Conservation (phyloP, 2,797 vertebrate species). For the Lithobates pipiens region DNA sequence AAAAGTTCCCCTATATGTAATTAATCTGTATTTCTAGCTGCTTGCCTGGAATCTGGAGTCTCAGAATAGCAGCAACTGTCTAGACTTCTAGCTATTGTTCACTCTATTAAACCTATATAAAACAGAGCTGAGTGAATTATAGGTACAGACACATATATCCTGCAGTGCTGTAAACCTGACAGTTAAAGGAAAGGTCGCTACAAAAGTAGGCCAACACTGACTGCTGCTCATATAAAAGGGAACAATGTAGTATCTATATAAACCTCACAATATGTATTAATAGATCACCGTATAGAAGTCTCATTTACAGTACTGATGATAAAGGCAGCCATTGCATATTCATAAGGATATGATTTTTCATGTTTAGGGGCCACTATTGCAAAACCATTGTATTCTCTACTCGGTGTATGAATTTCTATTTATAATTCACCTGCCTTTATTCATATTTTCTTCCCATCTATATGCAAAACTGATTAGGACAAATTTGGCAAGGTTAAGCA, state of each 20-base stretch:
- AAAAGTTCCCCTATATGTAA: neutral
- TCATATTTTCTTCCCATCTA: too few relatives aligned
- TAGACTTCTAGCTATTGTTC: neutral
- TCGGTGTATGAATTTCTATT: too few relatives aligned
- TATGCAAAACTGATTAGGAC: too few relatives aligned
- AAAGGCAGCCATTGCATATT: neutral
- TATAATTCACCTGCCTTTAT: too few relatives aligned
- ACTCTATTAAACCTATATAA: constrained; percentile 4
- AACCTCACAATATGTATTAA: neutral
- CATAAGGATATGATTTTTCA: too few relatives aligned
- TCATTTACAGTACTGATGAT: neutral
- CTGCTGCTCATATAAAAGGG: neutral
- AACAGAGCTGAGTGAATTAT: constrained; percentile 1
- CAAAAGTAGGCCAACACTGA: constrained; percentile 1
- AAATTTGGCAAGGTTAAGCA: too few relatives aligned
- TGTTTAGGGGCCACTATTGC: too few relatives aligned
- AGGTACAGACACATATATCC: neutral
- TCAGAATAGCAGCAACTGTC: neutral
- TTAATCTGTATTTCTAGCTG: neutral
- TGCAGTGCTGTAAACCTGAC: constrained; percentile 5
- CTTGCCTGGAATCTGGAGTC: neutral
- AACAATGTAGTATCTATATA: neutral
- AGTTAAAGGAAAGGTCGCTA: neutral
- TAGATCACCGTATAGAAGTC: neutral
- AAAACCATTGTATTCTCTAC: too few relatives aligned